Percentiles rank a stretch among this genome's conserved stretches.
Evolutionary conservation across 64 coral and sea anemone genomes (phyloP).

Genomic region (Pocillopora damicornis): DNA sequence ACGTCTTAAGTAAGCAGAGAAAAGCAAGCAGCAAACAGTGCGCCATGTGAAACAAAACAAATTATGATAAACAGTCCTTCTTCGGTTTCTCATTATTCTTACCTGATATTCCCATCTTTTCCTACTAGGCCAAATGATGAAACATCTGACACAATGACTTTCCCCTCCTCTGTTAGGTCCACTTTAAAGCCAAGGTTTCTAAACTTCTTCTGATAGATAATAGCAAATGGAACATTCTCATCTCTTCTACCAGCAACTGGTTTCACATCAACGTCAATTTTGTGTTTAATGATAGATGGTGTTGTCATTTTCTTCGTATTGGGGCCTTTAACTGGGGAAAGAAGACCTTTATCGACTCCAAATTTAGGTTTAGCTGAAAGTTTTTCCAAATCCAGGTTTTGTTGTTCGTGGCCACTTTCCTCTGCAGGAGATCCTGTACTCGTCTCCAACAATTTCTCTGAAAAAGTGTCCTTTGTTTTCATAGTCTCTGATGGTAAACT

Average conservation of each 20-base stretch:
- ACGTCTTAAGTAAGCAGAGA: no score
- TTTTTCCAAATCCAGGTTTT: no score
- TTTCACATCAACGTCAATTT: background rate
- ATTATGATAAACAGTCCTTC: background rate
- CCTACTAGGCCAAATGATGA: slow-evolving; percentile 71
- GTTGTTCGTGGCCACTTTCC: background rate
- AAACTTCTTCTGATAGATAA: slow-evolving; percentile 73
- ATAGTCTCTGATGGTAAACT: background rate
- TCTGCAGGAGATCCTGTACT: background rate
- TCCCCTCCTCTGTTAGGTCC: slow-evolving; percentile 25
- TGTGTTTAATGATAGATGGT: background rate
- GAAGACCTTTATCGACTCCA: background rate
- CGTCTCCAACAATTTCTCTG: background rate
- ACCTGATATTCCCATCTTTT: slow-evolving; percentile 93
- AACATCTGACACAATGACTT: slow-evolving; percentile 52
- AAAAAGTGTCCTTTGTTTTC: background rate
- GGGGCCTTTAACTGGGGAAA: background rate
- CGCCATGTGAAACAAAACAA: background rate
- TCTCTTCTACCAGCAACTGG: slow-evolving; percentile 45
- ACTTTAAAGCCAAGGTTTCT: slow-evolving; percentile 70
- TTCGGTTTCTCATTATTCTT: background rate
- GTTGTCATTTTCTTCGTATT: background rate
- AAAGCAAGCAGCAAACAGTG: no score
- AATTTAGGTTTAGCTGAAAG: no score
- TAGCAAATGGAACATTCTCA: slow-evolving; percentile 77